Evolutionary conservation across 2,888 invertebrate species (phyloP).

Genomic region (Tenthredo amoena): DNA sequence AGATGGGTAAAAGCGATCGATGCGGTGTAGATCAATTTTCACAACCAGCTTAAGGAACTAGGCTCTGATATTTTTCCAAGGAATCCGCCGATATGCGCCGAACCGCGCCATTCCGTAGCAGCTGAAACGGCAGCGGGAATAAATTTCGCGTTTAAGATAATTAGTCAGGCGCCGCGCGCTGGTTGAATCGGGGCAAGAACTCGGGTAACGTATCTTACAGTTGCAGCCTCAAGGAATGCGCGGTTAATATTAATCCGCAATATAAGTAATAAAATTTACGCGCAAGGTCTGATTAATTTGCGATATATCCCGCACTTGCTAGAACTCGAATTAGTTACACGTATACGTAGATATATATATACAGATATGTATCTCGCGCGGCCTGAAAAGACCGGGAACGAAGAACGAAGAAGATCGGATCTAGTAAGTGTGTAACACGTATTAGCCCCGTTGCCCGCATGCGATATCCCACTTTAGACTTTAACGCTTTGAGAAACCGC

Average conservation of each 20-base stretch:
- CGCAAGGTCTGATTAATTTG: background rate
- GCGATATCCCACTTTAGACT: background rate
- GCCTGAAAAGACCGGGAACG: background rate
- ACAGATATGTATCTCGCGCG: background rate
- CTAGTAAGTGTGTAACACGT: background rate
- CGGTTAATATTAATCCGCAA: constrained; percentile 18
- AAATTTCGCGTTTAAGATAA: constrained; percentile 28
- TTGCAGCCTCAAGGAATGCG: background rate
- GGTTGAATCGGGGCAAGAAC: constrained; percentile 29
- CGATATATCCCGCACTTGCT: background rate
- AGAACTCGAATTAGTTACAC: background rate
- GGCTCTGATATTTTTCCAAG: background rate
- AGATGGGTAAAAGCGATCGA: background rate
- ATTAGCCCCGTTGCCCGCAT: background rate
- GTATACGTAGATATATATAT: background rate
- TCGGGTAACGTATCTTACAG: background rate
- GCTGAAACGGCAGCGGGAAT: background rate
- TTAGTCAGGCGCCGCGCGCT: constrained; percentile 37
- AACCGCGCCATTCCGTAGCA: background rate
- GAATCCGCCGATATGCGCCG: background rate
- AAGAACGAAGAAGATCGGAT: constrained; percentile 11
- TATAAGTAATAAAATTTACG: background rate
- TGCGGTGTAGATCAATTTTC: background rate
- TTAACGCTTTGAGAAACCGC: constrained; percentile 3
- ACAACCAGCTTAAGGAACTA: background rate